Evolutionary conservation across 2,797 vertebrate species (phyloP), one percentile per base, ranked within the genome.

Genomic region (Hafferia zeledoni): DNA sequence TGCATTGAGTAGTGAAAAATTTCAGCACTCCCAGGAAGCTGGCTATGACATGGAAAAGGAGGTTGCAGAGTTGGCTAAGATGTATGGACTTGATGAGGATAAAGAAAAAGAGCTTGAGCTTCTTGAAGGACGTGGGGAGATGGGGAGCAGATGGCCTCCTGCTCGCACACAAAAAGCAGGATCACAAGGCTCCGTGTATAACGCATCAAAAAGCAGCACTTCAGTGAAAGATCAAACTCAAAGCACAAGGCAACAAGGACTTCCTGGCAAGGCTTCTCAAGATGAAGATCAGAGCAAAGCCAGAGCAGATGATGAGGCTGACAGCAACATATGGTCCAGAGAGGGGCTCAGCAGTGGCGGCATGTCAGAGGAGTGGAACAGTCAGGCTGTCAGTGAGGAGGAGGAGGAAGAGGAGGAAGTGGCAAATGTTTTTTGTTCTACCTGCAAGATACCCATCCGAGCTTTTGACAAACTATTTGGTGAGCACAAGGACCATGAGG

Each of bases 341-440:
- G 97, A 77, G 59, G 96, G 93, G 9, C 94, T 96, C 2, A 96
- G 96, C 65, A 97, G 97, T 15, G 89, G 96, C 0, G 92, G 94
- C 25, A 60, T 95, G 61, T 97, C 95, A 0, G 97, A 97, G 4
- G 97, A 97, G 24, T 91, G 69, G 57, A 93, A 72, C 79, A 93
- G 85, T 78, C 89, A 93, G 74, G 80, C 75, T 80, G 87, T 93
- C 47, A 94, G 94, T 7, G 97, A 98, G 50, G 98, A 98, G 52
- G 97, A 65, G 35, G 71, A 76, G 11, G 97, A 97, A 49, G 78
- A 76, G 44, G 97, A 95, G 17, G 97, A 97, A 59, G 75, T 30
- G 2, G 87, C 95, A 2, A 95, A 98, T n/a, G 65, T 97, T 64
- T 98, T 98, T 96, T 99, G 98, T 67, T 95, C 75, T 63, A 98